Conservation (phyloP, 2,113 vertebrate genomes). For the Pelobates fuscus region DNA sequence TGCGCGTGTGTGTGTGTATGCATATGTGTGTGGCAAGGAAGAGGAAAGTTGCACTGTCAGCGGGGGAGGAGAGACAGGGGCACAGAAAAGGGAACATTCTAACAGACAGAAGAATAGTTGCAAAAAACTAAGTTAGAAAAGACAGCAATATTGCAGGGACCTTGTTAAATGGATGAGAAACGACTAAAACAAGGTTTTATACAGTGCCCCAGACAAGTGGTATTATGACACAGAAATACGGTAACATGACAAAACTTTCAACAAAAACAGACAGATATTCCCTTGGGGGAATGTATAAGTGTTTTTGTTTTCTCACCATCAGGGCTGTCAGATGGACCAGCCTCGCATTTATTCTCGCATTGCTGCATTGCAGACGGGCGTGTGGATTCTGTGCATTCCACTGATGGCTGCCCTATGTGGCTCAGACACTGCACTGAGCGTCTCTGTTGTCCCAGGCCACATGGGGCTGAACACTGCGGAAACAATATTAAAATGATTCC, state of each 20-base stretch:
- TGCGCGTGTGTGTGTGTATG: neutral
- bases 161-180: no score
- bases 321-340: constrained; percentile 80
- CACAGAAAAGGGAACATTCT: neutral
- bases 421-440: constrained; percentile 86
- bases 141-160: no score
- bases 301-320: no score
- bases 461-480: constrained; percentile 85
- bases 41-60: neutral
- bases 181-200: no score
- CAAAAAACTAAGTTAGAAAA: no score
- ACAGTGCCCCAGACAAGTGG: no score
- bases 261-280: no score
- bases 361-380: constrained; percentile 83
- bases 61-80: neutral
- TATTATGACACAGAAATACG: no score
- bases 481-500: neutral
- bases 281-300: no score
- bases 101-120: no score
- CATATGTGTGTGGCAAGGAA: neutral
- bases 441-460: constrained; percentile 88
- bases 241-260: no score
- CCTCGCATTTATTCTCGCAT: constrained; percentile 90
- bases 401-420: constrained; percentile 80
- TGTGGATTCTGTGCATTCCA: constrained; percentile 81